A percentile compares a stretch with the other conserved stretches of the same genome.
Evolutionary conservation across 1,140 invertebrate species (phyloP).

Genomic region (Hydropsyche tenuis): DNA sequence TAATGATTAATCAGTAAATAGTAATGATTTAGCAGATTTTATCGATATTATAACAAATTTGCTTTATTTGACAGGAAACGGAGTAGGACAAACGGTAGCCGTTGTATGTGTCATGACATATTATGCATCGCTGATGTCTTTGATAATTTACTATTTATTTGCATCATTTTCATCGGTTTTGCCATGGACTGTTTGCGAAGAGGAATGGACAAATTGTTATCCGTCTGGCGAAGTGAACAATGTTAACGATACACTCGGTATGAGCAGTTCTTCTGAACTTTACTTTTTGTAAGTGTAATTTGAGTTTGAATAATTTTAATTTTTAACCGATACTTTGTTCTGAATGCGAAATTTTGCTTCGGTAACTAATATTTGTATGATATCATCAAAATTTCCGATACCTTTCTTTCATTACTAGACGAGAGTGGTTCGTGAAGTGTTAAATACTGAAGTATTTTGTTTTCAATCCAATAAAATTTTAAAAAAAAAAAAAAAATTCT

Average conservation of each 20-base stretch:
- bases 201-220: constrained; percentile 66
- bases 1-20: too few species aligned
- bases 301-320: too few species aligned
- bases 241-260: background rate
- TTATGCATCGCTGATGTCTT: constrained; percentile 75
- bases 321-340: too few species aligned
- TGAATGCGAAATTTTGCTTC: too few species aligned
- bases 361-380: too few species aligned
- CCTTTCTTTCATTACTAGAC: too few species aligned
- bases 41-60: constrained; percentile 11
- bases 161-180: constrained; percentile 68
- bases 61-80: constrained; percentile 65
- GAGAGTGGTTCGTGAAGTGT: too few species aligned
- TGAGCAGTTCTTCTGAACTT: constrained; percentile 53
- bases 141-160: constrained; percentile 73
- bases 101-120: constrained; percentile 77
- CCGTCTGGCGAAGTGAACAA: constrained; percentile 52
- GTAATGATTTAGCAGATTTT: background rate
- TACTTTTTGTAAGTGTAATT: constrained; percentile 57
- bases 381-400: too few species aligned
- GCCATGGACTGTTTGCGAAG: constrained; percentile 71
- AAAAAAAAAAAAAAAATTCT: too few species aligned
- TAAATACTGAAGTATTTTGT: too few species aligned
- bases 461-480: too few species aligned
- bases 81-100: constrained; percentile 75